Percentiles rank a stretch among this genome's conserved stretches.
These are phyloP conservation scores for Neelides folsomi DNA, from an alignment of 2,888 invertebrate species.

Conservation along the genomic window DNA sequence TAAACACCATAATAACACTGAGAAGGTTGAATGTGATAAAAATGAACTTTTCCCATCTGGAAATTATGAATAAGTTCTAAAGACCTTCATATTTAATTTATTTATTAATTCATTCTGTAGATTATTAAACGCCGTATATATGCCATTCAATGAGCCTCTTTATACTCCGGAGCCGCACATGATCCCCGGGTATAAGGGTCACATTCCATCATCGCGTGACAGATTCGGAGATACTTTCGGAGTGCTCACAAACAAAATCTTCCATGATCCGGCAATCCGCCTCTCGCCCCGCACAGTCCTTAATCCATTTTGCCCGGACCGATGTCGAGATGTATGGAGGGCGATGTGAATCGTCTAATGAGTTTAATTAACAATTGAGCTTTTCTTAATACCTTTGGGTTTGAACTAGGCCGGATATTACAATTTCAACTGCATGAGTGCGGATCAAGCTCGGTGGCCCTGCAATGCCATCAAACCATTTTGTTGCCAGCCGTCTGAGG, in stretches of 20 bases:
- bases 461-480: background rate
- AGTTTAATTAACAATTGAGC: too few relatives aligned
- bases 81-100: too few relatives aligned
- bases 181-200: conserved; percentile 28
- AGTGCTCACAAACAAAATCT: conserved; percentile 23
- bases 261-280: conserved; percentile 27
- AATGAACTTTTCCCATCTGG: too few relatives aligned
- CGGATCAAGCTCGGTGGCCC: background rate
- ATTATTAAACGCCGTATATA: conserved; percentile 9
- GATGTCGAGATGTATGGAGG: conserved; percentile 10
- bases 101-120: too few relatives aligned
- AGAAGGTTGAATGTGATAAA: too few relatives aligned
- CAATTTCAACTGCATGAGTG: background rate
- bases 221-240: conserved; percentile 28
- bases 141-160: conserved; percentile 24
- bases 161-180: conserved; percentile 26
- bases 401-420: too few relatives aligned
- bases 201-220: conserved; percentile 25
- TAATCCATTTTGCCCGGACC: conserved; percentile 25
- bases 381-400: too few relatives aligned
- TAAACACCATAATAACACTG: too few relatives aligned
- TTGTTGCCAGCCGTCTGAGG: conserved; percentile 6
- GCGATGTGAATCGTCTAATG: too few relatives aligned
- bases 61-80: too few relatives aligned
- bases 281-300: conserved; percentile 29